phyloP scores from a whole-genome alignment of 2,888 invertebrate species.

The Gandaritis pyraliata region DNA sequence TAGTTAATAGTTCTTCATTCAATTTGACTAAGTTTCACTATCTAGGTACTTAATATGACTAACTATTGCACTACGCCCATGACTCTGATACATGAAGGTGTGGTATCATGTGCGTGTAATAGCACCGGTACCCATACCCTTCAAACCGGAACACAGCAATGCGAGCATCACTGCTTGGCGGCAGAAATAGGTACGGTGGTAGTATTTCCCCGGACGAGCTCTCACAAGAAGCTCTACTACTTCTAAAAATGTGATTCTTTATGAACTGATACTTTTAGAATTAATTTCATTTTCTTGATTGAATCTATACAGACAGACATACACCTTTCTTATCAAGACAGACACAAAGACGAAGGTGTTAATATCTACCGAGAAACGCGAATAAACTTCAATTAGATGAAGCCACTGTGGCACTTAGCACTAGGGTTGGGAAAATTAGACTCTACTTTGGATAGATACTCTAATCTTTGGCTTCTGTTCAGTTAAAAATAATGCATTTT shows the following conservation, averaged over 20 bases:
- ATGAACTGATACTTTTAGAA: not conserved
- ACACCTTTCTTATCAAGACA: constrained; percentile 42
- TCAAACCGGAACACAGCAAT: too few species aligned
- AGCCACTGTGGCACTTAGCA: constrained; percentile 53
- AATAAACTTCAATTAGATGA: constrained; percentile 78
- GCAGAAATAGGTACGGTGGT: too few species aligned
- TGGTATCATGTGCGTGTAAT: too few species aligned
- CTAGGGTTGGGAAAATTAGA: constrained; percentile 31
- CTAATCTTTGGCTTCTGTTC: not conserved
- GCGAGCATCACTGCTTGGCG: too few species aligned
- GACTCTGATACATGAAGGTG: too few species aligned
- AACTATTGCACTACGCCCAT: too few species aligned
- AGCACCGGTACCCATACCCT: too few species aligned
- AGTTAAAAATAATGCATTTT: too few species aligned
- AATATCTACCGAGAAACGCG: constrained; percentile 66
- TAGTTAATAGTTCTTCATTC: not conserved
- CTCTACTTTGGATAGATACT: not conserved
- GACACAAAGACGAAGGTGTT: constrained; percentile 62
- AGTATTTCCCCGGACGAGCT: too few species aligned
- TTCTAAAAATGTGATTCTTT: too few species aligned
- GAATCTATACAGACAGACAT: constrained; percentile 29
- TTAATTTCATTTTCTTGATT: constrained; percentile 21
- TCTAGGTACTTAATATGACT: too few species aligned
- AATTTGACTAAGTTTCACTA: not conserved
- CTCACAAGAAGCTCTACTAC: too few species aligned